Percentiles rank a stretch among this genome's conserved stretches.
Evolutionary conservation across 30 jellyfish, hydroid and myxozoan genomes (phyloP).

Genomic region (Hydractinia symbiolongicarpus): DNA sequence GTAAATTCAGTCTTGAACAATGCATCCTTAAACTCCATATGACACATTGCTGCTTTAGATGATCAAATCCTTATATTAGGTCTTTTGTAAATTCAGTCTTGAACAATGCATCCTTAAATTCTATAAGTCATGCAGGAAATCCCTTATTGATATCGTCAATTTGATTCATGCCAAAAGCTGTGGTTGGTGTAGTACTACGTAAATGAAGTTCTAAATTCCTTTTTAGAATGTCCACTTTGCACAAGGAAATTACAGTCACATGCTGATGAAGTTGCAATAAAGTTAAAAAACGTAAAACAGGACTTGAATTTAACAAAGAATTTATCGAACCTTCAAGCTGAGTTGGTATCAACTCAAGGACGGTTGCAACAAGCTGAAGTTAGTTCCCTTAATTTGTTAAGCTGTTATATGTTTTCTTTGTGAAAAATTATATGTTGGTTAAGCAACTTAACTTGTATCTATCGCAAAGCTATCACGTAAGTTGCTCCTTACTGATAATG

Average conservation of each 20-base stretch:
- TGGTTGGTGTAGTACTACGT: not conserved
- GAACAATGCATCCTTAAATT: too few relatives aligned
- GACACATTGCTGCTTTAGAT: too few relatives aligned
- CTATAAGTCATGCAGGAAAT: not conserved
- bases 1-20: too few relatives aligned
- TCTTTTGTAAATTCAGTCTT: too few relatives aligned
- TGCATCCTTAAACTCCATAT: too few relatives aligned
- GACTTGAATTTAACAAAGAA: constrained; percentile 55
- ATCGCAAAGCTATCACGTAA: too few relatives aligned
- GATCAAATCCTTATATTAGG: too few relatives aligned
- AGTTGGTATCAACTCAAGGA: constrained; percentile 38
- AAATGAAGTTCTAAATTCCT: not conserved
- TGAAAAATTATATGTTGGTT: too few relatives aligned
- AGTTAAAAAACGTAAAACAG: constrained; percentile 31
- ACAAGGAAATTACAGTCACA: constrained; percentile 66
- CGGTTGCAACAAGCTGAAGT: constrained; percentile 43
- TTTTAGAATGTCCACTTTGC: constrained; percentile 79
- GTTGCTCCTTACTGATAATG: too few relatives aligned
- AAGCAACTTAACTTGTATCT: too few relatives aligned
- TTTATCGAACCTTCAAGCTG: constrained; percentile 48
- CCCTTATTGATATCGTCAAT: not conserved
- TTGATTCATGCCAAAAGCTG: not conserved
- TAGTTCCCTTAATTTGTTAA: too few relatives aligned
- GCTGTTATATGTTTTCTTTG: too few relatives aligned
- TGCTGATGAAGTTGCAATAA: constrained; percentile 40